Conservation (phyloP, 2,888 invertebrate species). For the Cerastis leucographa region DNA sequence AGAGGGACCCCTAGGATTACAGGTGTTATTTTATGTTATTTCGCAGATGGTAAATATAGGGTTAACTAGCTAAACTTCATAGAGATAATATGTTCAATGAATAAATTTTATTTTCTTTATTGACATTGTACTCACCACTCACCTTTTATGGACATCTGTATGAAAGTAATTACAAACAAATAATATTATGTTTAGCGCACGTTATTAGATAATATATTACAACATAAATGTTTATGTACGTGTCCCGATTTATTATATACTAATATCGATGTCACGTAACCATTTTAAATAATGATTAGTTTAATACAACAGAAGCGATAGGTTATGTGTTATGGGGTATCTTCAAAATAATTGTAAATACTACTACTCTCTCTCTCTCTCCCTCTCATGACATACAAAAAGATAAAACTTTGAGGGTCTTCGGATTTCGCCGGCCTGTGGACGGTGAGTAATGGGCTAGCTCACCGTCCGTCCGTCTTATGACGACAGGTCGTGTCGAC, state of each 20-base stretch:
- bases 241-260: background rate
- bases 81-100: background rate
- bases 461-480: too few relatives aligned
- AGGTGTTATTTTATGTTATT: too few relatives aligned
- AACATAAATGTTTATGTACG: constrained; percentile 15
- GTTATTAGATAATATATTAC: constrained; percentile 36
- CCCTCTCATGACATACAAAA: too few relatives aligned
- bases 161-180: constrained; percentile 6
- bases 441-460: too few relatives aligned
- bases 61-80: background rate
- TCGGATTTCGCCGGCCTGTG: too few relatives aligned
- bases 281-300: constrained; percentile 2
- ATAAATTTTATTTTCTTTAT: background rate
- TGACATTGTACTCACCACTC: background rate
- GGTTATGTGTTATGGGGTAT: background rate
- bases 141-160: background rate
- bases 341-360: background rate
- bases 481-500: too few relatives aligned
- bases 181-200: constrained; percentile 6
- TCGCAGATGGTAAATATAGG: background rate
- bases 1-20: too few relatives aligned
- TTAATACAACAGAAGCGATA: background rate
- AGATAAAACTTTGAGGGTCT: too few relatives aligned
- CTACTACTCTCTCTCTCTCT: too few relatives aligned
- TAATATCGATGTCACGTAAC: constrained; percentile 23